Evolutionary conservation across 35 echinoderm and acorn worm species (phyloP).

Genomic region (Apostichopus californicus): DNA sequence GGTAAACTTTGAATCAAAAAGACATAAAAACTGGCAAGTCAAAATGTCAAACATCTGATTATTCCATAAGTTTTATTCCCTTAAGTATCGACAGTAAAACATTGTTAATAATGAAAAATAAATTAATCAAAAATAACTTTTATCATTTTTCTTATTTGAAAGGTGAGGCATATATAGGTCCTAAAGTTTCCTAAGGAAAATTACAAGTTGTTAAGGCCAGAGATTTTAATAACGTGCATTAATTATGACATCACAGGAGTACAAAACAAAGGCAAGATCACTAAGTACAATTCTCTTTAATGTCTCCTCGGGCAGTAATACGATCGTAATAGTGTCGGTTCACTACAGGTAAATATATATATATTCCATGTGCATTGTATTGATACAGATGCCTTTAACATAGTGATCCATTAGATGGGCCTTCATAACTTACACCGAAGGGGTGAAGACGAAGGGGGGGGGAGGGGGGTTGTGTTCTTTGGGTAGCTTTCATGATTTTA

Average conservation of each 20-base stretch:
- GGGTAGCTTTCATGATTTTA: too few relatives aligned
- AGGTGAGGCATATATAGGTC: not conserved
- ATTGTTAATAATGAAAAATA: not conserved
- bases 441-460: too few relatives aligned
- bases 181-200: not conserved
- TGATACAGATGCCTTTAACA: too few relatives aligned
- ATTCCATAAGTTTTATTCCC: constrained; percentile 2
- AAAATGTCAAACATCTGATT: not conserved
- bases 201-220: not conserved
- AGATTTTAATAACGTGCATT: not conserved
- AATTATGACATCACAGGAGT: not conserved
- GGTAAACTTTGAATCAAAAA: not conserved
- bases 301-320: too few relatives aligned
- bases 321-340: too few relatives aligned
- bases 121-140: constrained; percentile 1
- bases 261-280: not conserved
- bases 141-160: not conserved
- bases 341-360: too few relatives aligned
- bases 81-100: not conserved
- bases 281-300: too few relatives aligned
- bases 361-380: too few relatives aligned
- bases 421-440: too few relatives aligned
- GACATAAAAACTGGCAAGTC: not conserved
- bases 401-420: too few relatives aligned
- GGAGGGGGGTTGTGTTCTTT: too few relatives aligned